Conservation (phyloP, 2,113 vertebrate genomes). For the Loxodonta africana region DNA sequence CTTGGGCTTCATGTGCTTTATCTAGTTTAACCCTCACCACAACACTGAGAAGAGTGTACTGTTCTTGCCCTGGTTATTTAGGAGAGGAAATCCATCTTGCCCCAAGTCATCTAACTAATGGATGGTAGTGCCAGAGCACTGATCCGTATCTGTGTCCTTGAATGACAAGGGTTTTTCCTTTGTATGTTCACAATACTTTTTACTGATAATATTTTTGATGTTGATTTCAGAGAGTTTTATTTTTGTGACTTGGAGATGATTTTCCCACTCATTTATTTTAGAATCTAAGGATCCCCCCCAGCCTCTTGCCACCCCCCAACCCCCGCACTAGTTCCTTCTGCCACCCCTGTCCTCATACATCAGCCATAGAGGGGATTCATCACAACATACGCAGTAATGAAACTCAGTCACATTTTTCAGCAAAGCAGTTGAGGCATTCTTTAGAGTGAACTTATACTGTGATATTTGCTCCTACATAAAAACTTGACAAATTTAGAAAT, state of each 20-base stretch:
- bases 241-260: not conserved
- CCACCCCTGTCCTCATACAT: not conserved
- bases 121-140: no score
- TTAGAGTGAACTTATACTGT: not conserved
- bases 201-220: not conserved
- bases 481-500: not conserved
- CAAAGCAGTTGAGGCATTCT: not conserved
- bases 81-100: not conserved
- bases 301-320: not conserved
- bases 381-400: not conserved
- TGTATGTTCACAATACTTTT: not conserved
- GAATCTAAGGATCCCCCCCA: not conserved
- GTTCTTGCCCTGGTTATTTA: not conserved
- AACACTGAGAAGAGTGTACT: not conserved
- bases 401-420: not conserved
- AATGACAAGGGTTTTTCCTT: not conserved
- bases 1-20: not conserved
- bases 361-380: not conserved
- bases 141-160: not conserved
- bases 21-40: not conserved
- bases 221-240: not conserved
- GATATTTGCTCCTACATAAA: slow-evolving; percentile 34
- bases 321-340: not conserved
- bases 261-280: not conserved
- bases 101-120: not conserved